These are phyloP conservation scores for Hepsetus odoe DNA, from an alignment of 2,113 vertebrate species.

Conservation along the genomic window DNA sequence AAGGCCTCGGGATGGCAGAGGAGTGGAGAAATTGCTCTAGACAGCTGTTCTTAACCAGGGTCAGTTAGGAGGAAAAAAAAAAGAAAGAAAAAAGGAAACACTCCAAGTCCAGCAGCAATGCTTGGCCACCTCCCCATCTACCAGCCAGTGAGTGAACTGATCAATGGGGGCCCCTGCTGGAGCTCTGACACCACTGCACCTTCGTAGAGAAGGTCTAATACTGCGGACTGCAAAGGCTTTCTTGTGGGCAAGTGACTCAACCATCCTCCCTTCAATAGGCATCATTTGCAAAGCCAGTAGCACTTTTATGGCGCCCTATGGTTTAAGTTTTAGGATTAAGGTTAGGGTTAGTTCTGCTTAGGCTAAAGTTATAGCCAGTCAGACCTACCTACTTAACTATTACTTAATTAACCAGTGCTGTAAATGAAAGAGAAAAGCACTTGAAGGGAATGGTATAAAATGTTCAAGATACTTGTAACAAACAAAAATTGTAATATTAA, in stretches of 20 bases:
- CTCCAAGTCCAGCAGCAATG: background rate
- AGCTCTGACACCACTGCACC: conserved; percentile 48
- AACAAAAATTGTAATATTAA: too few species aligned
- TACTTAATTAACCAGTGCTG: too few species aligned
- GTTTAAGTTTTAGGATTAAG: too few species aligned
- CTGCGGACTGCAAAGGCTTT: background rate
- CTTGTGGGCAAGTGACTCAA: background rate
- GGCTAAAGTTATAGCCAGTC: too few species aligned
- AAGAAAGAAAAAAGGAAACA: too few species aligned
- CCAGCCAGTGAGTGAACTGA: conserved; percentile 19
- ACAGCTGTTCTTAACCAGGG: conserved; percentile 32
- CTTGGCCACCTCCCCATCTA: background rate
- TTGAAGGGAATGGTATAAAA: too few species aligned
- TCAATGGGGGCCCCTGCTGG: conserved; percentile 79
- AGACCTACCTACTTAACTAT: too few species aligned
- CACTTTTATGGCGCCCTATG: too few species aligned
- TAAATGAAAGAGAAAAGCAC: too few species aligned
- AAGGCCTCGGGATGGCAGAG: conserved; percentile 1
- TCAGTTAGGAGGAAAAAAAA: conserved; percentile 9
- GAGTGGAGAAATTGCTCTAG: conserved; percentile 24
- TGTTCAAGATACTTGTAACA: too few species aligned
- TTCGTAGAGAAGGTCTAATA: background rate
- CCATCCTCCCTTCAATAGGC: background rate
- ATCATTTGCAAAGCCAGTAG: too few species aligned
- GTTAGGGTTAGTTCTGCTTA: too few species aligned